These are phyloP conservation scores for Drosophila dives DNA, from an alignment of 2,888 invertebrate species.

Conservation along the genomic window DNA sequence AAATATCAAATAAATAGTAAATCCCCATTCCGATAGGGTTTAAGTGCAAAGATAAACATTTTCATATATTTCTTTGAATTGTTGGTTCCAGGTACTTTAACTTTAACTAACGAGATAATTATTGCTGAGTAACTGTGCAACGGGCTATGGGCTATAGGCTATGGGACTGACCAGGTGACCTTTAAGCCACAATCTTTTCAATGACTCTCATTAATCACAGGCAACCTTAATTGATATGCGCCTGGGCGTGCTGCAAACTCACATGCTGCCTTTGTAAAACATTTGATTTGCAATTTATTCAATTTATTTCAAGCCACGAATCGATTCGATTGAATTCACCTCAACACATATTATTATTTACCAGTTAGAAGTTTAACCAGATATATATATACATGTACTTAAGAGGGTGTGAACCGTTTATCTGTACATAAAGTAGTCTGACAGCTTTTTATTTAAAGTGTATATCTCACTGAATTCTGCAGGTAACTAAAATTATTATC, in stretches of 20 bases:
- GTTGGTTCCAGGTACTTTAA: conserved; percentile 7
- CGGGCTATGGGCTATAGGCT: background rate
- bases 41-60: background rate
- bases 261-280: conserved; percentile 2
- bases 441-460: conserved; percentile 8
- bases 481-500: conserved; percentile 10
- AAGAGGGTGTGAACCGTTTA: conserved; percentile 43
- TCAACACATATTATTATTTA: conserved; percentile 24
- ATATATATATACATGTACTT: conserved; percentile 10
- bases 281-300: conserved; percentile 13
- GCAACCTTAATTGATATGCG: background rate
- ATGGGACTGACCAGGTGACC: conserved; percentile 6
- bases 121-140: background rate
- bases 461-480: conserved; percentile 2
- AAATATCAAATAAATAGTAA: background rate
- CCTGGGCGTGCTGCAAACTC: background rate
- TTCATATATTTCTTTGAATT: conserved; percentile 11
- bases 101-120: background rate
- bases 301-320: conserved; percentile 46
- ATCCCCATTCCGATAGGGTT: background rate
- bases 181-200: conserved; percentile 5
- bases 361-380: conserved; percentile 14
- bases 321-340: conserved; percentile 38
- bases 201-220: conserved; percentile 18
- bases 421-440: conserved; percentile 15